These are phyloP conservation scores for Netelia melanura DNA, from an alignment of 2,888 invertebrate species.

Conservation along the genomic window DNA sequence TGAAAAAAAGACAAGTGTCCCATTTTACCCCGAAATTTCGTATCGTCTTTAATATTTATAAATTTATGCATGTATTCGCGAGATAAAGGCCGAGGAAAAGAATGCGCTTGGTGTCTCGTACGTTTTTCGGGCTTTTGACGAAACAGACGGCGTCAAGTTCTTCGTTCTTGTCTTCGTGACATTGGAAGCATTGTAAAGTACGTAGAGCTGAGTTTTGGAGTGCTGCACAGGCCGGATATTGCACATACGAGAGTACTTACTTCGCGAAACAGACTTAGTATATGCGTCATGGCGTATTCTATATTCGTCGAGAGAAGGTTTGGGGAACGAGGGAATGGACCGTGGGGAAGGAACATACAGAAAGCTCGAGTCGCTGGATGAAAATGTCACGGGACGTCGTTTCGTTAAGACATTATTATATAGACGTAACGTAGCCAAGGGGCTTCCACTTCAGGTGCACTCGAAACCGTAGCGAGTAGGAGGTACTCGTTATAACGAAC, in stretches of 20 bases:
- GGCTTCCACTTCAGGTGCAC: too few relatives aligned
- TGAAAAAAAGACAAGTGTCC: background rate
- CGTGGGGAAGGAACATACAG: background rate
- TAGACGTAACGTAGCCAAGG: too few relatives aligned
- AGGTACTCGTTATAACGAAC: too few relatives aligned
- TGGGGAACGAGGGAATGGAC: background rate
- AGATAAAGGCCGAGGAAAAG: background rate
- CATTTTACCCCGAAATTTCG: background rate
- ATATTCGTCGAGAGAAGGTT: background rate
- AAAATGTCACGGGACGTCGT: background rate
- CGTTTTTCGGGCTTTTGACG: constrained; percentile 37
- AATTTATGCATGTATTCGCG: constrained; percentile 4
- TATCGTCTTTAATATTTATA: background rate
- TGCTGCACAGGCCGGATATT: background rate
- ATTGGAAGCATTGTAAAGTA: constrained; percentile 41
- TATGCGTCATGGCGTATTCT: constrained; percentile 3
- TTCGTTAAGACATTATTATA: background rate
- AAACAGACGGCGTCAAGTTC: constrained; percentile 19
- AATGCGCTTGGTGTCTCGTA: constrained; percentile 25
- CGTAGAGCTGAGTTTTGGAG: constrained; percentile 1
- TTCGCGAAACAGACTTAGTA: background rate
- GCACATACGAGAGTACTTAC: background rate
- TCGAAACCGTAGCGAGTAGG: too few relatives aligned
- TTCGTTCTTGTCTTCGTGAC: background rate
- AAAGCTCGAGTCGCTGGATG: background rate